phyloP scores from a whole-genome alignment of 2,888 invertebrate genomes.

The Macaria liturata region DNA sequence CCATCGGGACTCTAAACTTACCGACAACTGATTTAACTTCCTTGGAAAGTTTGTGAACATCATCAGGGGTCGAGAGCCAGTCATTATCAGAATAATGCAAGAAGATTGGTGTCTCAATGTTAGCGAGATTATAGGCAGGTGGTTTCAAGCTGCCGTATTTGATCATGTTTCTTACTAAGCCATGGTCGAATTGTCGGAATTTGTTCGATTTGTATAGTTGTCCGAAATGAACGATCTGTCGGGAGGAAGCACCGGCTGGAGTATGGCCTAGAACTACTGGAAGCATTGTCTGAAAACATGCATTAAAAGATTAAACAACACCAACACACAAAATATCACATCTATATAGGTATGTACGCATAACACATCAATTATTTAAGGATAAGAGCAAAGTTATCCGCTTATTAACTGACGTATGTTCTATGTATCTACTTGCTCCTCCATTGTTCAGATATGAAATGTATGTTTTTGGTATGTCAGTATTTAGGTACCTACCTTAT shows the following conservation, averaged over 20 bases:
- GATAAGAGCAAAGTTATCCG: too few species aligned
- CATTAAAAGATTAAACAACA: too few species aligned
- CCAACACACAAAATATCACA: too few species aligned
- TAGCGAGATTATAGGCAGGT: constrained; percentile 74
- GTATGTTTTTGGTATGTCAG: constrained; percentile 31
- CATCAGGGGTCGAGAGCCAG: constrained; percentile 72
- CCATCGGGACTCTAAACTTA: constrained; percentile 70
- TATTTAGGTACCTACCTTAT: constrained; percentile 62
- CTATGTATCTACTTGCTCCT: too few species aligned
- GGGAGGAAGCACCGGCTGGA: constrained; percentile 77
- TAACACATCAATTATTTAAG: too few species aligned
- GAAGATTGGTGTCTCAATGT: constrained; percentile 72
- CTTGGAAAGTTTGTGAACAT: constrained; percentile 66
- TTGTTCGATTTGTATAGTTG: constrained; percentile 71
- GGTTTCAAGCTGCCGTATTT: constrained; percentile 75
- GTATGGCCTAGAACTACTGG: constrained; percentile 77
- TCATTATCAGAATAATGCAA: constrained; percentile 81
- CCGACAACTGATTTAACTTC: constrained; percentile 70
- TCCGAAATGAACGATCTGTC: constrained; percentile 78
- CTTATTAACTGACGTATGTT: too few species aligned
- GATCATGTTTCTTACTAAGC: constrained; percentile 62
- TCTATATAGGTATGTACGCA: too few species aligned
- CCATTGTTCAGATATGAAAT: too few species aligned
- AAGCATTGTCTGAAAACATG: constrained; percentile 67
- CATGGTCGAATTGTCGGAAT: constrained; percentile 79